Evolutionary conservation across 1,140 invertebrate genomes (phyloP), one percentile per base, ranked within the genome.

Genomic region (Lepidurus couesii): DNA sequence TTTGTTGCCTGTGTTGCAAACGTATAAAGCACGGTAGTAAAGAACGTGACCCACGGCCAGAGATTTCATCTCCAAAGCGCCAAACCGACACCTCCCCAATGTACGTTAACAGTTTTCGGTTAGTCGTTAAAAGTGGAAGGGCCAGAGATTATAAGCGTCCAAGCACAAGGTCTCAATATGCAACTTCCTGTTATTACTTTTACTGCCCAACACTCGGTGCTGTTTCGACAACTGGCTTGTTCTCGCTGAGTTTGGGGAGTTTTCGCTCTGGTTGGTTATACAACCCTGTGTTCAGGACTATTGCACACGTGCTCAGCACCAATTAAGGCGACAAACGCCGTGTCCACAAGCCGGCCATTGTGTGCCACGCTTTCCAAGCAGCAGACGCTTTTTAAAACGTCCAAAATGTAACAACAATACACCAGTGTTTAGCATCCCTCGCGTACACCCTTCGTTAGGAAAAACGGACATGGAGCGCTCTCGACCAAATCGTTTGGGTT

Each of bases 301-400:
- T 65, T 65, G 21, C 53, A 21, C 53, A 65, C 53, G 53, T 65
- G 53, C 53, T 21, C 53, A 21, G 53, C 53, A 13, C 21, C 53
- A 65, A 65, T 65, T 65, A 65, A 65, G 16, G 53, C 53, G 53
- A 65, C 53, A 65, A 65, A 65, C 53, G 53, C n/a, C 53, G 9
- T 21, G 53, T n/a, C 6, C 53, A 65, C 53, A 9, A 21, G 53
- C 53, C 53, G 13, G 16, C 6, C 53, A n/a, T 9, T 65, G 16
- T n/a, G 53, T 21, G 53, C 53, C 53, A 65, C 34, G 34, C 34
- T 34, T 34, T 34, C 34, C 34, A 34, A 34, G 34, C 34, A 34
- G 2, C 34, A 34, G 34, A 34, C 34, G 3, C 34, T 34, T 34
- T 34, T 34, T 34, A 34, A 34, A 34, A 34, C 34, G 34, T 34